A percentile compares a stretch with the other conserved stretches of the same genome.
phyloP scores from a whole-genome alignment of 2,113 vertebrate genomes.

The Menidia beryllina region DNA sequence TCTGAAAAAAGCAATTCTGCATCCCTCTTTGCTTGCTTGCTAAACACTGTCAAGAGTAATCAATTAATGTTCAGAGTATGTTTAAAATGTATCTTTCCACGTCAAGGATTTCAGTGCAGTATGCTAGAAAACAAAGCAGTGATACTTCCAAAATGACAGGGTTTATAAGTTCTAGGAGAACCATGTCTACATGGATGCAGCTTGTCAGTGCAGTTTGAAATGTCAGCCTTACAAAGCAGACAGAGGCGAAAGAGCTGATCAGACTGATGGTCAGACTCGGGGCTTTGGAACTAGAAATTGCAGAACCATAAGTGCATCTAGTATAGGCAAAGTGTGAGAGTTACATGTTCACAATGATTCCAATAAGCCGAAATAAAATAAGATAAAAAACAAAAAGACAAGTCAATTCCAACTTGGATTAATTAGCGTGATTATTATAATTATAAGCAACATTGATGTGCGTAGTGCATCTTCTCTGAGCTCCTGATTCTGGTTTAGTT shows the following conservation, averaged over 20 bases:
- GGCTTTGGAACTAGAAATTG: background rate
- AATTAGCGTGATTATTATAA: background rate
- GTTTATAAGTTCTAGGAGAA: slow-evolving; percentile 19
- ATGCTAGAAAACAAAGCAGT: background rate
- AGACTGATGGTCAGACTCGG: background rate
- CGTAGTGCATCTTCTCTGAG: background rate
- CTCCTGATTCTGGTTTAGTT: background rate
- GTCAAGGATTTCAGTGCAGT: background rate
- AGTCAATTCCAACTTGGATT: background rate
- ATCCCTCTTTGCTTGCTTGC: background rate
- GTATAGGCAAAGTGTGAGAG: no score
- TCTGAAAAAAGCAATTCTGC: background rate
- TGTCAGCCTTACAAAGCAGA: background rate
- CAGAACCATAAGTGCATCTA: no score
- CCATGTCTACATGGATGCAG: slow-evolving; percentile 15
- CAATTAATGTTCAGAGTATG: background rate
- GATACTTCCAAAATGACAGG: slow-evolving; percentile 12
- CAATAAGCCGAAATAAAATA: background rate
- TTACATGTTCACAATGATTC: no score
- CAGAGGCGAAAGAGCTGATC: background rate
- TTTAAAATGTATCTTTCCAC: background rate
- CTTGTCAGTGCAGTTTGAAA: slow-evolving; percentile 25
- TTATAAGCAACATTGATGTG: background rate
- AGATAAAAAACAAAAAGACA: no score
- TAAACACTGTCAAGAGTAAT: background rate